Base-by-base conservation (phyloP, 2,888 invertebrate species). In the Biston stratarius region DNA sequence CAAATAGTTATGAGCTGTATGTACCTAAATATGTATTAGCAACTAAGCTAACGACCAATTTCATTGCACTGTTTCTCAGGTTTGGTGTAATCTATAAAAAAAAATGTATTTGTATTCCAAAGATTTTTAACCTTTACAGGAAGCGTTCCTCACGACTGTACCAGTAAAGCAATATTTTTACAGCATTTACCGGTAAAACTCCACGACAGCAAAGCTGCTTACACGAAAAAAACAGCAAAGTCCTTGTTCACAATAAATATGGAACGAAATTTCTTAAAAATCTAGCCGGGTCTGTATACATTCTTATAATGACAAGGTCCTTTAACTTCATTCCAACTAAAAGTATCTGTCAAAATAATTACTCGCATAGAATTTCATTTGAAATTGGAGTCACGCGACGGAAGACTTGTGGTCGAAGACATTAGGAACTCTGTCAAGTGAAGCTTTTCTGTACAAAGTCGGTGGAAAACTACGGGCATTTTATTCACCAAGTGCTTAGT, bases 301-400 rank as follows among this genome's bases (percentile, higher is more conserved):
- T 15, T 3, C 10, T 47, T 33, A 47, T 12, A n/a, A 57, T 12
- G 59, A 60, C 64, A 59, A 10, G 33, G 59, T 42, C 36, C 55
- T 44, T 15, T 3, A 42, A 9, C 14, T n/a, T 14, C 1, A 10
- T 34, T 15, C 5, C 11, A n/a, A 34, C 12, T 3, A 1, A 5
- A 53, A 48, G 42, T 64, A 56, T 49, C 53, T 70, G 69, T 70
- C 69, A 66, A 61, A 64, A 64, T 70, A 70, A 66, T 70, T 66
- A 55, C 24, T 24, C 14, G 47, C 36, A 60, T 36, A 51, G 33
- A 49, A 14, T 45, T 65, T 60, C 65, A 48, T 52, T 61, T 38
- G 24, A 0, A 57, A 44, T 47, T 59, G 24, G 34, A 59, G 58
- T 60, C 69, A 56, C 42, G 65, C 60, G 40, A 69, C 15, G 55